Conservation (phyloP, 2,888 invertebrate genomes). For the Eilema caniola region DNA sequence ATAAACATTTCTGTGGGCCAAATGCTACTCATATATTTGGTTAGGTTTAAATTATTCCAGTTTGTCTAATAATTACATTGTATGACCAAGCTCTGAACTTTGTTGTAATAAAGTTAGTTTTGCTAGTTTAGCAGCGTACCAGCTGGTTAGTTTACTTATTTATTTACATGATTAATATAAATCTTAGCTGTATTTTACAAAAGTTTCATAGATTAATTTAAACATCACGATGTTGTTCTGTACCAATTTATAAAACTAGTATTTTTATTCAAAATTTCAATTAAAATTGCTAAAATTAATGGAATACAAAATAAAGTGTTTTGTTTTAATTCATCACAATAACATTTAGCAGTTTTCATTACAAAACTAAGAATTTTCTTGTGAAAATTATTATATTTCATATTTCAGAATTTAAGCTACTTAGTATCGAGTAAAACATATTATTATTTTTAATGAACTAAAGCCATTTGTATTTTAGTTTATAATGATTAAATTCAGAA, state of each 20-base stretch:
- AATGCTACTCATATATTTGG: slow-evolving; percentile 14
- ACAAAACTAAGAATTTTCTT: too few relatives aligned
- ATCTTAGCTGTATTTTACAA: slow-evolving; percentile 3
- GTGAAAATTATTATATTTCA: too few relatives aligned
- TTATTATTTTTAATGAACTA: too few relatives aligned
- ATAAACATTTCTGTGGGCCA: slow-evolving; percentile 3
- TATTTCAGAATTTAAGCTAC: too few relatives aligned
- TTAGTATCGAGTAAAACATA: too few relatives aligned
- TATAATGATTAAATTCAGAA: too few relatives aligned
- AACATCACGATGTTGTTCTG: not conserved
- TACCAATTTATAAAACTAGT: not conserved
- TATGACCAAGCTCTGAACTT: slow-evolving; percentile 27
- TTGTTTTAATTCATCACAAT: too few relatives aligned
- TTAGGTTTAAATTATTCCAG: slow-evolving; percentile 23
- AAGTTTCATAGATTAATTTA: not conserved
- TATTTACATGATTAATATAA: slow-evolving; percentile 25
- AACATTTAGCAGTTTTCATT: too few relatives aligned
- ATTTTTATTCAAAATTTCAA: not conserved
- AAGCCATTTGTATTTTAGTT: too few relatives aligned
- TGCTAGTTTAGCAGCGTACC: slow-evolving; percentile 22
- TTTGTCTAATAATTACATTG: slow-evolving; percentile 31
- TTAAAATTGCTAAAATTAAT: too few relatives aligned
- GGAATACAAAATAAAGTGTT: too few relatives aligned
- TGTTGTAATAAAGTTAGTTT: slow-evolving; percentile 33
- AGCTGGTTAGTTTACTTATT: slow-evolving; percentile 26